These are phyloP conservation scores for Miltochrista miniata DNA, from an alignment of 2,888 invertebrate species.

Conservation along the genomic window DNA sequence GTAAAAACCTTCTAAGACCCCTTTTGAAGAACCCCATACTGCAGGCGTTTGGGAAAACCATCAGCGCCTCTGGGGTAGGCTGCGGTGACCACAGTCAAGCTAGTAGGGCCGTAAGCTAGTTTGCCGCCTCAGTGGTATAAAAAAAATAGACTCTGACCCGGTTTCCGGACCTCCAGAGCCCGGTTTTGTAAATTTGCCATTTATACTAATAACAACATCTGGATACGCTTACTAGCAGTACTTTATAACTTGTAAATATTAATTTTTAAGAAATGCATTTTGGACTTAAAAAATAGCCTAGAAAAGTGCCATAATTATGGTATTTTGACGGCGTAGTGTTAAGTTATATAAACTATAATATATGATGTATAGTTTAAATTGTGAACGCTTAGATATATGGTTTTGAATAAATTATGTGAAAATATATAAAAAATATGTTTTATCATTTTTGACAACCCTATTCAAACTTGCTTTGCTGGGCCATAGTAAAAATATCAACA, in stretches of 20 bases:
- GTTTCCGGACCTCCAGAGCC: no score
- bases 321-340: constrained; percentile 13
- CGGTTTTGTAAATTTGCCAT: constrained; percentile 1
- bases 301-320: not conserved
- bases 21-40: no score
- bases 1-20: no score
- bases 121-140: no score
- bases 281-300: not conserved
- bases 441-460: not conserved
- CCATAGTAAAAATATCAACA: no score
- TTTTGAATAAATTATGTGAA: constrained; percentile 41
- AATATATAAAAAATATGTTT: constrained; percentile 17
- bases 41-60: no score
- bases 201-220: constrained; percentile 5
- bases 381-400: constrained; percentile 33
- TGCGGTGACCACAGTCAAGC: no score
- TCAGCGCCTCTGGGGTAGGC: no score
- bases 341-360: constrained; percentile 26
- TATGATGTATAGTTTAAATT: constrained; percentile 37
- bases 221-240: constrained; percentile 33
- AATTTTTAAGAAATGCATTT: constrained; percentile 17
- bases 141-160: no score
- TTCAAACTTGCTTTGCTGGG: no score
- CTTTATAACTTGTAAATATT: constrained; percentile 33
- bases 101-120: no score